Base-by-base conservation (phyloP, 2,888 invertebrate species). In the Drosophila borealis region DNA sequence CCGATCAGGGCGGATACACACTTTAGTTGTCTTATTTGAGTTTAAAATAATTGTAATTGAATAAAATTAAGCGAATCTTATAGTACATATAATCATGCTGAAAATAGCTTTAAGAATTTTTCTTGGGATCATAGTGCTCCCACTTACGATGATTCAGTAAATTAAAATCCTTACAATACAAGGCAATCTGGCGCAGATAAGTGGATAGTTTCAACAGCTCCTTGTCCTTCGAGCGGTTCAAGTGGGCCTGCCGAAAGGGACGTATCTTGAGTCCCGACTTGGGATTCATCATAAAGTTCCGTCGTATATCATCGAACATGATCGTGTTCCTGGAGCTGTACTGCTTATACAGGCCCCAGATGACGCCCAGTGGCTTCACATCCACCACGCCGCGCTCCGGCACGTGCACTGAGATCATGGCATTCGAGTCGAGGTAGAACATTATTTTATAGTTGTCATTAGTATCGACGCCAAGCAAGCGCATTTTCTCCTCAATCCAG, bases 401-500 rank as follows among this genome's bases (percentile, higher is more conserved):
- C 0, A 97, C 96, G 82, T 97, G 96, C 1, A 99, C 97, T 2
- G 97, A 97, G 72, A 99, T 99, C 98, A 99, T 99, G 0, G 98
- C 98, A 70, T 96, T 93, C 59, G 96, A 96, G 91, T 99, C 99
- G 67, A 99, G 92, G 92, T 98, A 96, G 93, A 98, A 98, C 91
- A 96, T 95, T 65, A 99, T 96, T 93, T 98, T 98, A 90, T 98
- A 99, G 74, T 96, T 95, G 1, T 95, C 94, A 91, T 98, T 95
- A 3, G 94, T 94, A 0, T 96, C 94, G 0, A 99, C 98, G 0
- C 98, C 98, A 0, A 99, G 93, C 46, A 98, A 93, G 68, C 96
- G 95, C 98, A 99, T 98, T 93, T 99, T 99, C 89, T 98, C 98
- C 84, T 98, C 97, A 46, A 99, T 98, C 98, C 98, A 99, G 89